Evolutionary conservation across 2,888 invertebrate genomes (phyloP), one percentile per base, ranked within the genome.

Genomic region (Horisme vitalbata): DNA sequence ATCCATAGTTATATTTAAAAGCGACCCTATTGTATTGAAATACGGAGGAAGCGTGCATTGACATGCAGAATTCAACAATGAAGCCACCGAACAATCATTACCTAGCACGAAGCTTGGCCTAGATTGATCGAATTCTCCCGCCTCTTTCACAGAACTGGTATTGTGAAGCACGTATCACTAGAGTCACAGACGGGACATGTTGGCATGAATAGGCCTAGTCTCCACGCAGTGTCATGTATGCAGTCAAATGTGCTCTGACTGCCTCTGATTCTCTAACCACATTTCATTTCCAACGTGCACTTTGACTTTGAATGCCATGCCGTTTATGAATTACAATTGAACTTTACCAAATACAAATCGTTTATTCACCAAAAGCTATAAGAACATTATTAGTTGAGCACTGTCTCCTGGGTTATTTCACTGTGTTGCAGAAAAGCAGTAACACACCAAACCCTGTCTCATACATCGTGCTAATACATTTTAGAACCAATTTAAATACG

Each of bases 71-170:
- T 47, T 41, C 49, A 41, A 69, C 65, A 69, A 64, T 69, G 52
- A 59, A 57, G 24, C 50, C 33, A 12, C 52, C 54, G 57, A 55
- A 63, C 64, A 66, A 64, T 67, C 57, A 66, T 70, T 61, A 59
- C 61, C 51, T 46, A 41, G 55, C 37, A 45, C 57, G 56, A 55
- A 57, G 61, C 66, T 43, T 60, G 61, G 58, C 57, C 59, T 65
- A 75, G 80, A 82, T 77, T 80, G 79, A 81, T 78, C 71, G 75
- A 76, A 81, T 81, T 75, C 61, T 53, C 61, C 63, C 34, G 60
- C 60, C 56, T 64, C 63, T 68, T 70, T 65, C 64, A 64, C 67
- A 70, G 26, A 24, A 66, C 62, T 66, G 59, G 68, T 67, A 83
- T 85, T 83, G 80, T 78, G 73, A 59, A 63, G 43, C 79, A 79